These are phyloP conservation scores for Parascotia fuliginaria DNA, from an alignment of 2,888 invertebrate species.

Conservation along the genomic window DNA sequence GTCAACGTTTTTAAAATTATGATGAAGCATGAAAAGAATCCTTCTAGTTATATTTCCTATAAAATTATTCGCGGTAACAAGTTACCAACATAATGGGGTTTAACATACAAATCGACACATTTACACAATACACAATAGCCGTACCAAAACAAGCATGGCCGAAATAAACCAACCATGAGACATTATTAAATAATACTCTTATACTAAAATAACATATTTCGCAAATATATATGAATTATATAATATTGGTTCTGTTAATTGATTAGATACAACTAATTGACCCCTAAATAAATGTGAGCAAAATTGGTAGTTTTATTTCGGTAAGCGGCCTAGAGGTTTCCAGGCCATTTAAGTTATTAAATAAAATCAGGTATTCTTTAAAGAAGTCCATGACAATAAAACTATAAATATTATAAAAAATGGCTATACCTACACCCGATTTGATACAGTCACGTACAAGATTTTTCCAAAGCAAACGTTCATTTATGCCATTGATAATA, in stretches of 20 bases:
- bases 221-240: constrained; percentile 31
- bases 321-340: too few relatives aligned
- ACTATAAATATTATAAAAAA: too few relatives aligned
- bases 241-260: constrained; percentile 24
- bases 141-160: constrained; percentile 28
- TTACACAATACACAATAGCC: constrained; percentile 26
- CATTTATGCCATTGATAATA: too few relatives aligned
- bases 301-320: too few relatives aligned
- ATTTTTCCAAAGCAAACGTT: too few relatives aligned
- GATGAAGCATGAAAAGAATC: too few relatives aligned
- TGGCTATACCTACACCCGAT: too few relatives aligned
- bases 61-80: constrained; percentile 23
- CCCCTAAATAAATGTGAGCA: constrained; percentile 6
- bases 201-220: constrained; percentile 16
- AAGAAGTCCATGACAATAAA: too few relatives aligned
- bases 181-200: constrained; percentile 33
- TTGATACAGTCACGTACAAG: too few relatives aligned
- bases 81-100: constrained; percentile 20
- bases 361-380: too few relatives aligned
- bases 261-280: constrained; percentile 6
- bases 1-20: too few relatives aligned
- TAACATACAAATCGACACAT: constrained; percentile 26
- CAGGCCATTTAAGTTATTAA: too few relatives aligned
- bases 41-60: constrained; percentile 14
- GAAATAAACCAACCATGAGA: constrained; percentile 37